Conservation (phyloP, 2,888 invertebrate genomes). For the Alloplasta piceator region DNA sequence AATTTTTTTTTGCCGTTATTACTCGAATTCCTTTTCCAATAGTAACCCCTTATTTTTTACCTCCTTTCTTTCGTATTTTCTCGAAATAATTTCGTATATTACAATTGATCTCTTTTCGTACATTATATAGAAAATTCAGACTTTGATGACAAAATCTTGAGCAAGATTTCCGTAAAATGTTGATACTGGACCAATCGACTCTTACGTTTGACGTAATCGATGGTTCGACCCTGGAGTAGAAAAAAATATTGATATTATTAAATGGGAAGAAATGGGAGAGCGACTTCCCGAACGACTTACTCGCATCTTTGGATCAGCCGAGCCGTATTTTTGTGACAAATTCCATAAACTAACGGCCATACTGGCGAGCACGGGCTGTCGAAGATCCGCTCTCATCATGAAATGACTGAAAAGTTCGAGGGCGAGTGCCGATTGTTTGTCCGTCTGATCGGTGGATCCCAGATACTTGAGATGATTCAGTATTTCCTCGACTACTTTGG, state of each 20-base stretch:
- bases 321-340: slow-evolving; percentile 88
- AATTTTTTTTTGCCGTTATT: no score
- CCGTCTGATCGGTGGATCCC: slow-evolving; percentile 86
- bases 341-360: slow-evolving; percentile 93
- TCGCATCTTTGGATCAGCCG: slow-evolving; percentile 85
- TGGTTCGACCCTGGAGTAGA: slow-evolving; percentile 75
- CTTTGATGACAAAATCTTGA: slow-evolving; percentile 72
- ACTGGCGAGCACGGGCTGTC: slow-evolving; percentile 86
- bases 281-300: slow-evolving; percentile 74
- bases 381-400: slow-evolving; percentile 87
- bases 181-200: slow-evolving; percentile 75
- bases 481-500: slow-evolving; percentile 91
- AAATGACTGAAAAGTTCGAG: slow-evolving; percentile 90
- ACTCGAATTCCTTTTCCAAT: no score
- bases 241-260: slow-evolving; percentile 19
- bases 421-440: slow-evolving; percentile 89
- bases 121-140: slow-evolving; percentile 12
- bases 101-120: slow-evolving; percentile 42
- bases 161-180: slow-evolving; percentile 76
- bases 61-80: neutral
- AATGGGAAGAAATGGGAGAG: slow-evolving; percentile 2
- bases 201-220: slow-evolving; percentile 78
- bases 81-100: slow-evolving; percentile 41
- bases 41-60: neutral
- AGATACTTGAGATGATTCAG: slow-evolving; percentile 89